Base-by-base conservation (phyloP, 2,797 vertebrate genomes). In the Basileuterus tristriatus region DNA sequence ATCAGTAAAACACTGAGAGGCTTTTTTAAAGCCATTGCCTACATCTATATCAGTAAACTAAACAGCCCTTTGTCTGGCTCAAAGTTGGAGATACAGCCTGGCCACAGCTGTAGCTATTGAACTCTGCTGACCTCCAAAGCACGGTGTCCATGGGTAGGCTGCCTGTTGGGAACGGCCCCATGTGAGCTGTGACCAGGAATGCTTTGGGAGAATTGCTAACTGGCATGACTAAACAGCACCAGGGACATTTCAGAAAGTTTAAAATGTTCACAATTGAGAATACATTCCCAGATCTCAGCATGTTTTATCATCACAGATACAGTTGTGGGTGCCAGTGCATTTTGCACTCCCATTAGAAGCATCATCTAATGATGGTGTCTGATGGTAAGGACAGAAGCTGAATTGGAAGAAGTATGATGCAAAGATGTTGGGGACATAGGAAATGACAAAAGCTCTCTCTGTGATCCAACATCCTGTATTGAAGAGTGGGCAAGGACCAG, bases 141-240 rank as follows among this genome's bases (percentile, higher is more conserved):
- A 2, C 4, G 36, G 20, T n/a, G 43, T 17, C 36, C 59, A 20
- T 1, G 3, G 12, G 9, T 21, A 52, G 41, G 39, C 22, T 86
- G 46, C 6, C n/a, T 69, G 3, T 14, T 23, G 13, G 36, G 46
- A 83, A 47, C 11, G n/a, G 17, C 4, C 23, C 24, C 0, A 0
- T 23, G 11, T 9, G 18, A 87, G 27, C 29, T 2, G 0, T 63
- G 71, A 50, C 29, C 32, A 60, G 86, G 50, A 92, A 41, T 3
- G 7, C 32, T 59, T 82, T 30, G 43, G 46, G 16, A 56, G 5
- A 92, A 78, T 9, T 67, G 19, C 9, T 86, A 46, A 68, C 18
- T 69, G 50, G 24, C 22, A 52, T 21, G 43, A 52, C 20, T 82
- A 69, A 89, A 79, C 15, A 12, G 41, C 6, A 2, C 11, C 65